Conservation (phyloP, 2,797 vertebrate genomes). For the Lophotriccus pileatus region DNA sequence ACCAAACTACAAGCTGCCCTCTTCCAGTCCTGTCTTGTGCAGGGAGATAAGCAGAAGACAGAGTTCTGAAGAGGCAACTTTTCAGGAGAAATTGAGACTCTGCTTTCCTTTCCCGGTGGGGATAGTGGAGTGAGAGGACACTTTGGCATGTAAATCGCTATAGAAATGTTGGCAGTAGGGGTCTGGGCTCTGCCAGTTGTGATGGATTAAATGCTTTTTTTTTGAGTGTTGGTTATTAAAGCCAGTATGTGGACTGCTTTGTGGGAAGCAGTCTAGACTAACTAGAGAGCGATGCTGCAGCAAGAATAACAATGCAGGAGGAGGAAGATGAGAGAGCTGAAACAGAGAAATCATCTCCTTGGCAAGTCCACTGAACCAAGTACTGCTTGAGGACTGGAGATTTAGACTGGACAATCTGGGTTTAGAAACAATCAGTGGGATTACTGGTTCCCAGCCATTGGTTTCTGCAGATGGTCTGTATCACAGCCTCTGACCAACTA, state of each 20-base stretch:
- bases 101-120: neutral
- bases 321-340: neutral
- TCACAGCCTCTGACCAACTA: neutral
- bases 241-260: neutral
- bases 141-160: neutral
- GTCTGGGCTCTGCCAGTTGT: neutral
- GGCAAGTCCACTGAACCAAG: neutral
- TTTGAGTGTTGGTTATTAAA: neutral
- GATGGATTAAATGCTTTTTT: neutral
- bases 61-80: slow-evolving; percentile 14
- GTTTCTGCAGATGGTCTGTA: neutral
- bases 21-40: slow-evolving; percentile 17
- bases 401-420: neutral
- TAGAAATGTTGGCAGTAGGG: neutral
- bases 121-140: neutral
- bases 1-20: slow-evolving; percentile 14
- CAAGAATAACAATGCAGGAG: neutral
- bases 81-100: slow-evolving; percentile 2
- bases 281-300: neutral
- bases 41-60: slow-evolving; percentile 39
- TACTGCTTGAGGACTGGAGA: neutral
- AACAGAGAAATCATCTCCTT: neutral
- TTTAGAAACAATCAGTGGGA: neutral
- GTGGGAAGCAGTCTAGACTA: neutral
- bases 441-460: neutral